phyloP scores from a whole-genome alignment of 2,888 invertebrate species.

The Branchipolynoe longqiensis region DNA sequence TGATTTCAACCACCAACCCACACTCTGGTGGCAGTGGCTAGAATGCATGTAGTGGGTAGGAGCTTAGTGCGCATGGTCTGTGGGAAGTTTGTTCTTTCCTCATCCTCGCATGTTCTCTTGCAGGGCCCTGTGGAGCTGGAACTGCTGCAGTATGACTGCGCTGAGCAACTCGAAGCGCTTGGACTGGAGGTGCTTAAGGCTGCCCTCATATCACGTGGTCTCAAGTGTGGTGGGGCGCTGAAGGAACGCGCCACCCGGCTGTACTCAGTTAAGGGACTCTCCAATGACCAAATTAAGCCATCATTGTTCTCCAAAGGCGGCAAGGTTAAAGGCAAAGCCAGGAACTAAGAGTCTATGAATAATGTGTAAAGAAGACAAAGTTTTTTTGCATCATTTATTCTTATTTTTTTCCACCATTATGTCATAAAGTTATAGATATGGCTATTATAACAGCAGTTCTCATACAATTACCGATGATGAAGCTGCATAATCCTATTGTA shows the following conservation, averaged over 20 bases:
- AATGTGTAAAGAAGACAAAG: too few species aligned
- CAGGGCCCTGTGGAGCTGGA: constrained; percentile 60
- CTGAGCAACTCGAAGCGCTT: constrained; percentile 75
- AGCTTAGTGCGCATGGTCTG: too few species aligned
- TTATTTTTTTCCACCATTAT: too few species aligned
- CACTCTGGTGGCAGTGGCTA: too few species aligned
- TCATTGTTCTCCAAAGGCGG: constrained; percentile 77
- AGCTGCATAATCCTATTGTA: too few species aligned
- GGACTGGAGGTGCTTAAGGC: constrained; percentile 82
- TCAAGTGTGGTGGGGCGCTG: constrained; percentile 84
- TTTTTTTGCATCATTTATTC: too few species aligned
- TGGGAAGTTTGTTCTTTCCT: not conserved
- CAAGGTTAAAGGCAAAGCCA: constrained; percentile 60
- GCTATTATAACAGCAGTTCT: too few species aligned
- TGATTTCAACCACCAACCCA: too few species aligned
- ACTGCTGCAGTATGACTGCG: constrained; percentile 71
- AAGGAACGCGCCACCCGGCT: constrained; percentile 82
- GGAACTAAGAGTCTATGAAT: too few species aligned
- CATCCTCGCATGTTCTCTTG: not conserved
- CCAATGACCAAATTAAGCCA: constrained; percentile 76
- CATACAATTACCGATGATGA: too few species aligned
- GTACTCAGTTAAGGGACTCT: constrained; percentile 81
- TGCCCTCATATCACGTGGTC: constrained; percentile 79
- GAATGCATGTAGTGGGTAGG: too few species aligned
- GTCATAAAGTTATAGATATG: too few species aligned